phyloP scores from a whole-genome alignment of 2,888 invertebrate genomes.

The Caenorhabditis wallacei region DNA sequence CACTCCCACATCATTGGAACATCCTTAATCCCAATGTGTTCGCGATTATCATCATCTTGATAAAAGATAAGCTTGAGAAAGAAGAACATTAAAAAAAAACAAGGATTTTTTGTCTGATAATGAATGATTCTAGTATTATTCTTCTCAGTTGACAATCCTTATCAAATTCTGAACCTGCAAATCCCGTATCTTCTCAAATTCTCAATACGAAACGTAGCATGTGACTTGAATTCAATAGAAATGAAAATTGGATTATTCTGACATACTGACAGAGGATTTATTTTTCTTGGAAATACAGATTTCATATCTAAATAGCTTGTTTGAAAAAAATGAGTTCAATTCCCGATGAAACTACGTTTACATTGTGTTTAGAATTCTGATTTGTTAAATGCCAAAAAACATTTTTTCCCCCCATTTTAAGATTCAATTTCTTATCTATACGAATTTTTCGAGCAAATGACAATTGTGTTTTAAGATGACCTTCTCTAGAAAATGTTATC shows the following conservation, averaged over 20 bases:
- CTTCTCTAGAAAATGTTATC: not conserved
- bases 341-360: not conserved
- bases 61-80: not conserved
- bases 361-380: not conserved
- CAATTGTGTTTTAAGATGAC: conserved; percentile 15
- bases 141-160: not conserved
- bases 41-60: conserved; percentile 9
- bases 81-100: not conserved
- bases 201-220: not conserved
- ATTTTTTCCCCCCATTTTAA: not conserved
- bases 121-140: not conserved
- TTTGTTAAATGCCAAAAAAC: not conserved
- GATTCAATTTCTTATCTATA: conserved; percentile 3
- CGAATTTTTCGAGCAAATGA: not conserved
- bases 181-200: not conserved
- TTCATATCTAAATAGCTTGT: not conserved
- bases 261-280: not conserved
- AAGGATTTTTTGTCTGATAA: not conserved
- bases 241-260: not conserved
- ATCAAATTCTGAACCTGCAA: too few species aligned
- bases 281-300: not conserved
- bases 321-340: not conserved
- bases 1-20: conserved; percentile 8
- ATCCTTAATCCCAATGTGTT: conserved; percentile 2
- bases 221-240: not conserved